These are phyloP conservation scores for Metallyticus violacea DNA, from an alignment of 2,888 invertebrate species.

Conservation along the genomic window DNA sequence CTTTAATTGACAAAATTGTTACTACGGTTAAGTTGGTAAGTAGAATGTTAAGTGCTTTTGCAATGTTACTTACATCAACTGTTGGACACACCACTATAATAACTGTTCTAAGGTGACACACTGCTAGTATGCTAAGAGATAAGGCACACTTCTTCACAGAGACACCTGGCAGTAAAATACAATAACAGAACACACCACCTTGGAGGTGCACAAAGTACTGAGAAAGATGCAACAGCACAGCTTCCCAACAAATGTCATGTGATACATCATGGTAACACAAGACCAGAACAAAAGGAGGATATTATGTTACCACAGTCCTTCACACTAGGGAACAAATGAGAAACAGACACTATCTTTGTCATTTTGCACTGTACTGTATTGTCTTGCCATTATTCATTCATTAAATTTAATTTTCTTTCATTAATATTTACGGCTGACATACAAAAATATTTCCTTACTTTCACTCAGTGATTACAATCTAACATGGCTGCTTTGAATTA, in stretches of 20 bases:
- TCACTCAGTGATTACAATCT: too few species aligned
- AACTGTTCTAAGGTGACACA: neutral
- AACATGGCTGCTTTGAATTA: too few species aligned
- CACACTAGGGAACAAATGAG: neutral
- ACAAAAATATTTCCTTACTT: neutral
- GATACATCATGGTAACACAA: neutral
- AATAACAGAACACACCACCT: neutral
- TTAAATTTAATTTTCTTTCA: neutral
- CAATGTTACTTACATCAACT: neutral
- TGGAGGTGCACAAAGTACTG: neutral
- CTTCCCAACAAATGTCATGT: neutral
- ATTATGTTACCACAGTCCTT: neutral
- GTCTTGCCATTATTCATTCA: neutral
- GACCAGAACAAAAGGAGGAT: neutral
- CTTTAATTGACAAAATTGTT: too few species aligned
- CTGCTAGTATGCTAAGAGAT: neutral
- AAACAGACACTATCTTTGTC: neutral
- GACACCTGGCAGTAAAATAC: neutral
- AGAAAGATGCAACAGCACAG: neutral
- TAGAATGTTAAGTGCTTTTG: too few species aligned
- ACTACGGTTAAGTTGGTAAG: too few species aligned
- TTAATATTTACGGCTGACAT: neutral
- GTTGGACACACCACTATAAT: neutral
- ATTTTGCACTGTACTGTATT: neutral
- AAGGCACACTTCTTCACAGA: neutral